Evolutionary conservation across 2,797 vertebrate genomes (phyloP).

Genomic region (Ptychadena robeensis): DNA sequence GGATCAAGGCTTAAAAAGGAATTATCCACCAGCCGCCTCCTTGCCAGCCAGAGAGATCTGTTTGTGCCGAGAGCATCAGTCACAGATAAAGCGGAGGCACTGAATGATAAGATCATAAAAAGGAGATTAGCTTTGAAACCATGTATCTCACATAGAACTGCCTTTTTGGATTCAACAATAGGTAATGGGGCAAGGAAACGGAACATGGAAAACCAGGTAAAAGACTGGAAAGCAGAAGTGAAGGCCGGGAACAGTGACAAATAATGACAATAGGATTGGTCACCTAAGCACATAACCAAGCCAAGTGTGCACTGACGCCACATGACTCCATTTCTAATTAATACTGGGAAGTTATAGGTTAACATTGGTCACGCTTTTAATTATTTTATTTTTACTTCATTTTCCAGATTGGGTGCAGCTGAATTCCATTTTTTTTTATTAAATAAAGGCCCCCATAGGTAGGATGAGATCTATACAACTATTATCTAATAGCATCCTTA

Average conservation of each 20-base stretch:
- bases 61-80: conserved; percentile 53
- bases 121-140: conserved; percentile 48
- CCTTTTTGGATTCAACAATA: conserved; percentile 27
- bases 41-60: conserved; percentile 46
- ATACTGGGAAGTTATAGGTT: not conserved
- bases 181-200: conserved; percentile 28
- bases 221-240: not conserved
- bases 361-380: not conserved
- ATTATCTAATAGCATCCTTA: no score
- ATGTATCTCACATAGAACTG: conserved; percentile 38
- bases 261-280: not conserved
- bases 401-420: not conserved
- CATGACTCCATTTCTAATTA: not conserved
- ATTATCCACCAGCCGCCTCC: conserved; percentile 46
- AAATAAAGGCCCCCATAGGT: no score
- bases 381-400: no score
- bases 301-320: not conserved
- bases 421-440: no score
- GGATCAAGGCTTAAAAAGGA: conserved; percentile 54
- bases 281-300: not conserved
- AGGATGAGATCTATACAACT: no score
- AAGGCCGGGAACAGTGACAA: not conserved
- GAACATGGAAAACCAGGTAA: not conserved
- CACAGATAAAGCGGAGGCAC: conserved; percentile 47
- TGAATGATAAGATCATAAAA: conserved; percentile 51